Evolutionary conservation across 2,888 invertebrate genomes (phyloP).

Genomic region (Galeopsomyia nigrocyanea): DNA sequence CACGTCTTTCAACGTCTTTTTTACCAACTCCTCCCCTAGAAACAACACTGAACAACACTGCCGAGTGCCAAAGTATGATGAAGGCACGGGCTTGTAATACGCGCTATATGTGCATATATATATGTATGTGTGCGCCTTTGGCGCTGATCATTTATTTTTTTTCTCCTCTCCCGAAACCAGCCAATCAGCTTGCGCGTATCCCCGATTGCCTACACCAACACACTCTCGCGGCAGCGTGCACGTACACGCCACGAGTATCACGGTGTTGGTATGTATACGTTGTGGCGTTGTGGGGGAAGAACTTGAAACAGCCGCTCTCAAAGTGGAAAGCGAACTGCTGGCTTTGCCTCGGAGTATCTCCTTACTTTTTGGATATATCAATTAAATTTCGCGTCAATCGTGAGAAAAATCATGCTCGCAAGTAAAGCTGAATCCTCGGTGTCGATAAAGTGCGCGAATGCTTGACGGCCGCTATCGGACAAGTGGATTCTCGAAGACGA

Average conservation of each 20-base stretch:
- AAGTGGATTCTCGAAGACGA: neutral
- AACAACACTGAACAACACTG: no score
- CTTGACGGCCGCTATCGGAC: conserved; percentile 14
- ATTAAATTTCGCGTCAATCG: conserved; percentile 12
- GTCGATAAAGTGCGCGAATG: neutral
- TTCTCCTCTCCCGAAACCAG: neutral
- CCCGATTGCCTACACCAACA: neutral
- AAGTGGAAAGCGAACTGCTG: neutral
- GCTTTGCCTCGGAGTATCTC: neutral
- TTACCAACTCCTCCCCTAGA: no score
- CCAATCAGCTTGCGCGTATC: conserved; percentile 3
- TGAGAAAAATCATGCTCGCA: no score
- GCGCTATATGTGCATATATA: no score
- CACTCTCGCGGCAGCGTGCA: neutral
- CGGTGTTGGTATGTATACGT: conserved; percentile 6
- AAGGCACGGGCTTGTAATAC: no score
- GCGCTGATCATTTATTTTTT: conserved; percentile 20
- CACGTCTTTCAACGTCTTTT: no score
- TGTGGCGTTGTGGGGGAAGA: neutral
- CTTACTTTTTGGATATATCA: conserved; percentile 9
- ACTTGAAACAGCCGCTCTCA: conserved; percentile 22
- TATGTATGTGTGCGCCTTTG: no score
- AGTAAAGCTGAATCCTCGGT: no score
- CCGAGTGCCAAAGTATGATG: no score
- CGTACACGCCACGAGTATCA: neutral